Base-by-base conservation (phyloP, 1,140 invertebrate genomes). In the Caenorhabditis brenneri region DNA sequence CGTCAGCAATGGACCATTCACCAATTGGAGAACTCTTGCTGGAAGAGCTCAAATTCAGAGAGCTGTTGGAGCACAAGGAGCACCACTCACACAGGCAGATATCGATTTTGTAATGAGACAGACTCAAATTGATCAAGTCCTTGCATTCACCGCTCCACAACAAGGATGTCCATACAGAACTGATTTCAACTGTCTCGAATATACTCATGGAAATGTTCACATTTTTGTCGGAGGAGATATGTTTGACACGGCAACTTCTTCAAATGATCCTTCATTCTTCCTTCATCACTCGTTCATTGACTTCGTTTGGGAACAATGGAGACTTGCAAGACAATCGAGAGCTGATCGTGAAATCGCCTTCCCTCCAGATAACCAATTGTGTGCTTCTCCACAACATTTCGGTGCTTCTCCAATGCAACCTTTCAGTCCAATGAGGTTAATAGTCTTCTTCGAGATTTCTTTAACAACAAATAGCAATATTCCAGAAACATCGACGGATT, bases 401-500 rank as follows among this genome's bases (percentile, higher is more conserved):
- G 83, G 46, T 12, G 78, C 49, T n/a, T 53, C 83, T 7, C 65
- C 49, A 74, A 51, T 81, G 33, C 46, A 81, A 27, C 84, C 84
- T 5, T 85, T 85, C 48, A 48, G 39, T 48, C 84, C 84, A 27
- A 55, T 84, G 48, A 83, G 82, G 82, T 83, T 0, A n/a, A 22
- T n/a, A 16, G n/a, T 6, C 2, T 48, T 29, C 12, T 15, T 1
- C 7, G 16, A 22, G n/a, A 27, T 22, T 81, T 7, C 31, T 33
- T 60, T 27, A 60, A 60, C 36, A 1, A 2, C 15, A 22, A 31
- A 24, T 27, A 39, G 51, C 0, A 1, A 6, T 22, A 31, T 60
- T 86, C 53, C 31, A 86, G 69, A 53, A 87, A 87, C 65, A 87
- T 88, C n/a, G 89, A 89, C 81, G 89, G 88, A 15, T 79, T 89